Conservation (phyloP, 1,140 invertebrate genomes). For the Watersipora subatra region DNA sequence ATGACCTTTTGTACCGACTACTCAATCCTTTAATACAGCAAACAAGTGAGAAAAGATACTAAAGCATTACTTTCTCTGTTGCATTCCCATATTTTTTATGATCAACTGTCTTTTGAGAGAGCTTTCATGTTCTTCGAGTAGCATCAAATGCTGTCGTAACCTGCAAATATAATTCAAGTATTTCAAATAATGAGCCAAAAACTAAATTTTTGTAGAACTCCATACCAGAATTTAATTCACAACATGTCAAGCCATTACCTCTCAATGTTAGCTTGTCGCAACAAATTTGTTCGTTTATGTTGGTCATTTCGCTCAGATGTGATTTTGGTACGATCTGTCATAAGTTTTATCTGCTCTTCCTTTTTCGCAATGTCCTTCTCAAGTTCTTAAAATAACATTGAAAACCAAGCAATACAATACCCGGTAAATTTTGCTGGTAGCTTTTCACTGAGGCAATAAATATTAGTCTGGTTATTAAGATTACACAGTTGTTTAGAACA, state of each 20-base stretch:
- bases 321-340: neutral
- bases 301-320: no score
- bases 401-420: no score
- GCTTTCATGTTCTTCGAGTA: neutral
- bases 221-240: neutral
- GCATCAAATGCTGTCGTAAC: neutral
- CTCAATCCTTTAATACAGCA: neutral
- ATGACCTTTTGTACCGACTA: no score
- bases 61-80: neutral
- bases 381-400: no score
- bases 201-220: neutral
- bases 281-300: no score
- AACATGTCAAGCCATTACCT: neutral
- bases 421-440: no score
- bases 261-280: no score
- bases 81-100: neutral
- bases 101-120: neutral
- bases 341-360: neutral
- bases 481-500: no score
- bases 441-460: no score
- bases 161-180: neutral
- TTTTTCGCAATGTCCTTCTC: no score
- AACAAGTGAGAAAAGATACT: neutral
- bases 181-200: neutral
- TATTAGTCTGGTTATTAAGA: no score